Percentiles rank a stretch among this genome's conserved stretches.
These are phyloP conservation scores for Sclerurus mexicanus DNA, from an alignment of 2,113 vertebrate species.

Conservation along the genomic window DNA sequence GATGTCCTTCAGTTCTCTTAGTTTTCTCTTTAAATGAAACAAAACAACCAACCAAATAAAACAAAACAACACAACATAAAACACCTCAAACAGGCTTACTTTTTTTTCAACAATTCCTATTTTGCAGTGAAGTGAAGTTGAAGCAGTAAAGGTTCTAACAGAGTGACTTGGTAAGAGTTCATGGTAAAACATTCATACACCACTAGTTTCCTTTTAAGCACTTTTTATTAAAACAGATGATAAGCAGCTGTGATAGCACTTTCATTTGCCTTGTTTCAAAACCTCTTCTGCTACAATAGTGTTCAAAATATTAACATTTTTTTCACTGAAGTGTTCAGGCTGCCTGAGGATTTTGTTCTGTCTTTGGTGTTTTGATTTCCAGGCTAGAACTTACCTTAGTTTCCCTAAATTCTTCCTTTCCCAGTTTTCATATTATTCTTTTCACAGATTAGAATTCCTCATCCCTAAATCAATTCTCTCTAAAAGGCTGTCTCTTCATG, in stretches of 20 bases:
- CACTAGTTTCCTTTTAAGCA: neutral
- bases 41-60: neutral
- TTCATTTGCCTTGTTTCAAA: neutral
- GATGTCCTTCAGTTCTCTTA: neutral
- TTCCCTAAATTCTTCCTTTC: neutral
- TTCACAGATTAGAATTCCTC: neutral
- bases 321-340: neutral
- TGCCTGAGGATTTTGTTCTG: neutral
- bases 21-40: neutral
- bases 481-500: neutral
- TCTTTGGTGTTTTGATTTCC: neutral
- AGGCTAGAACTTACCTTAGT: neutral
- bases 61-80: neutral
- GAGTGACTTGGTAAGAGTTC: neutral
- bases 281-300: neutral
- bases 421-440: neutral
- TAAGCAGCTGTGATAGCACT: neutral
- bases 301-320: neutral
- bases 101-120: neutral
- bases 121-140: neutral
- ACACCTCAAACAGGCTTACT: neutral
- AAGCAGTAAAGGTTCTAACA: neutral
- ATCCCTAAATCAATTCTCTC: neutral
- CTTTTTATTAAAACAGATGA: neutral
- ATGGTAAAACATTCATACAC: neutral